These are phyloP conservation scores for Salpingus planirostris DNA, from an alignment of 2,888 invertebrate species.

Conservation along the genomic window DNA sequence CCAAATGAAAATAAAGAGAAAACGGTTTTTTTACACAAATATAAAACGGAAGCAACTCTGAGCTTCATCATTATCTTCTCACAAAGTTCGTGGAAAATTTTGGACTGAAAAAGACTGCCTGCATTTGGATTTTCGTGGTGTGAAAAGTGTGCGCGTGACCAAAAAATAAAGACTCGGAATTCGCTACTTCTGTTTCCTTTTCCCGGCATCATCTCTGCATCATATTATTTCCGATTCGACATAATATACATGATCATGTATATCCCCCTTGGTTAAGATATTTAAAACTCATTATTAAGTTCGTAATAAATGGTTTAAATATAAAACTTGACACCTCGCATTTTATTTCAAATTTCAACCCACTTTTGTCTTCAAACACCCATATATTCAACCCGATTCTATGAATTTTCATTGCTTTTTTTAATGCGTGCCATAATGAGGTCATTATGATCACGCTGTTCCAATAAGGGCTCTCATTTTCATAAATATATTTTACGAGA, in stretches of 20 bases:
- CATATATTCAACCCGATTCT: too few species aligned
- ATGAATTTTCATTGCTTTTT: too few species aligned
- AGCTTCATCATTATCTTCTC: conserved; percentile 13
- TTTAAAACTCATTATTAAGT: conserved; percentile 24
- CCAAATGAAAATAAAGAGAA: conserved; percentile 2
- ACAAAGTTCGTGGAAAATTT: conserved; percentile 10
- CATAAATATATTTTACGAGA: too few species aligned
- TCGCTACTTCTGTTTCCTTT: conserved; percentile 10
- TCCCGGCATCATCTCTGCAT: conserved; percentile 10
- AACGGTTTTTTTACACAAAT: conserved; percentile 12
- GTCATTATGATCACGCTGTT: too few species aligned
- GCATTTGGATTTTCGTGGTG: conserved; percentile 15
- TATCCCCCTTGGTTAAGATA: conserved; percentile 17
- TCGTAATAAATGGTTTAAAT: conserved; percentile 36
- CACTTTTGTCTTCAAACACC: too few species aligned
- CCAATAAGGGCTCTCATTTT: too few species aligned
- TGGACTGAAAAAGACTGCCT: conserved; percentile 19
- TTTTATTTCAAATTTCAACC: background rate
- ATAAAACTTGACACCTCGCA: conserved; percentile 8
- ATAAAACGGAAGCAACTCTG: conserved; percentile 5
- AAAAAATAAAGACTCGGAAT: conserved; percentile 11
- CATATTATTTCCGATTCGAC: conserved; percentile 9
- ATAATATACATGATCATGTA: conserved; percentile 12
- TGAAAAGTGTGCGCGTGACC: conserved; percentile 16
- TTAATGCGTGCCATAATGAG: too few species aligned